Evolutionary conservation across 1,140 invertebrate genomes (phyloP), one percentile per base, ranked within the genome.

Genomic region (Xylocopa sonorina): DNA sequence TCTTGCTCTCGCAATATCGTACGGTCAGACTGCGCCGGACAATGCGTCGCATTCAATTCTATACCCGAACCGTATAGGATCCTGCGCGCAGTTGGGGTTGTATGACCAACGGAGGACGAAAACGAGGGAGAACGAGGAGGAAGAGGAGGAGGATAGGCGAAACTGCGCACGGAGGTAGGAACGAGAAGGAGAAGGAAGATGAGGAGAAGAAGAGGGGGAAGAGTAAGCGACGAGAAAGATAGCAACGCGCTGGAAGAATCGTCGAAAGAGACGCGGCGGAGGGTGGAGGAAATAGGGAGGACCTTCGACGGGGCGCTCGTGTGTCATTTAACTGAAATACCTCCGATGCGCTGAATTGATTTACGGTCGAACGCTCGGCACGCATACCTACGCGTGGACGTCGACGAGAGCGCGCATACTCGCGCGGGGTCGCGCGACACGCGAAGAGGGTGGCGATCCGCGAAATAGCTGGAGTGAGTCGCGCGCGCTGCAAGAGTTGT

Each of bases 271-370:
- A n/a, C n/a, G n/a, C n/a, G n/a, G n/a, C n/a, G 51, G 41, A 72
- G 21, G 24, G 29, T 60, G 29, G 41, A 34, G 66, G 60, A 67
- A 58, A 74, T 53, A 74, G 46, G n/a, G 53, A 3, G 16, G 24
- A 55, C 68, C 84, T 83, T 76, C 58, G 53, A 78, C 64, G 48
- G 84, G 86, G 88, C 78, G 84, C 86, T 90, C 90, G 83, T 90
- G 90, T 92, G 89, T 92, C 91, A 91, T 92, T 92, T 92, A 91
- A 91, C 89, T 86, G 90, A 90, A 92, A 92, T 92, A 91, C 91
- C 91, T 89, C 89, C 88, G 88, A 91, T 92, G 89, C 89, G 88
- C 67, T 82, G 86, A 89, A 91, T 87, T 92, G 91, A 92, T 92
- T 92, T 92, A 92, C 90, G 89, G 79, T 86, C 87, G 84, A 72